phyloP scores from a whole-genome alignment of 2,888 invertebrate species.

The Eurois occulta region DNA sequence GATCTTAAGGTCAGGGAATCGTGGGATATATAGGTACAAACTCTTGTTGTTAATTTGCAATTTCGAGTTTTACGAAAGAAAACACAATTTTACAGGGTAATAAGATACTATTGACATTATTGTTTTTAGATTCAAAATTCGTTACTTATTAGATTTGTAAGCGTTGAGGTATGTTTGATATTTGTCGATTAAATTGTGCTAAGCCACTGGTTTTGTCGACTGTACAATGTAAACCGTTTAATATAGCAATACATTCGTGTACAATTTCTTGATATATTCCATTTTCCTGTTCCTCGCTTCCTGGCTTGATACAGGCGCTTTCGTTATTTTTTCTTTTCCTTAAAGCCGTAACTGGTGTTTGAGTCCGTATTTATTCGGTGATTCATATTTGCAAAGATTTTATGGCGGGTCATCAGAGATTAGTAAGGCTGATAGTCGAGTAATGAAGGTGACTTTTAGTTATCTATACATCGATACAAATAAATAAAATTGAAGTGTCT shows the following conservation, averaged over 20 bases:
- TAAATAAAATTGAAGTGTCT: no score
- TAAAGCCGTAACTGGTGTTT: neutral
- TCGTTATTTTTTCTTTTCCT: neutral
- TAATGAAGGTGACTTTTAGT: no score
- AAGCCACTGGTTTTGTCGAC: neutral
- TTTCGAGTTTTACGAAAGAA: no score
- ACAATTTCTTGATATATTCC: slow-evolving; percentile 5
- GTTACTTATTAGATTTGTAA: neutral
- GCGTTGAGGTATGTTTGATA: neutral
- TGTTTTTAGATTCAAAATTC: neutral
- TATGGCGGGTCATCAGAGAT: neutral
- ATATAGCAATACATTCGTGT: slow-evolving; percentile 12
- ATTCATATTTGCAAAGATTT: neutral
- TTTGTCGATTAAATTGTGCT: neutral
- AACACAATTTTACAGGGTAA: neutral
- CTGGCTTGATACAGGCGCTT: neutral
- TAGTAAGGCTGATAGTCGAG: no score
- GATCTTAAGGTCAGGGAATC: no score
- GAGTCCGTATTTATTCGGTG: neutral
- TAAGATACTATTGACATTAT: neutral
- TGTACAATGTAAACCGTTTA: slow-evolving; percentile 11
- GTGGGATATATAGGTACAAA: no score
- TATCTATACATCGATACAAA: no score
- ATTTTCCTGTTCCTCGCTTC: slow-evolving; percentile 20
- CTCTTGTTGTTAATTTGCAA: no score